Conservation (phyloP, 1,140 invertebrate genomes). For the Bombus waltoni region DNA sequence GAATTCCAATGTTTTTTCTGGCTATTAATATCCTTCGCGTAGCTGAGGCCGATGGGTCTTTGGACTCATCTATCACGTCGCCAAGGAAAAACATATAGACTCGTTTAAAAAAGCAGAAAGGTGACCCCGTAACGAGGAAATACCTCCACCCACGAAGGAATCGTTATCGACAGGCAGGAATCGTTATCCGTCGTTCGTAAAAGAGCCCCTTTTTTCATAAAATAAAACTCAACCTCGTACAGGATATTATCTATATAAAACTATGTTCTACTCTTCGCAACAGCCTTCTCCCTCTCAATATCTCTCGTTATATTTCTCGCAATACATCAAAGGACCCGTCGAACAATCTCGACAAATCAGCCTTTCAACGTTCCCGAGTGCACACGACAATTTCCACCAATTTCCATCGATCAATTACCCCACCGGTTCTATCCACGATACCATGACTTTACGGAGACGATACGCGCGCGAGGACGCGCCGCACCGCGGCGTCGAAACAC, state of each 20-base stretch:
- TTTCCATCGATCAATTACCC: conserved; percentile 1
- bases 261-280: too few species aligned
- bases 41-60: not conserved
- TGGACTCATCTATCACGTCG: conserved; percentile 9
- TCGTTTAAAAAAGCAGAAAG: not conserved
- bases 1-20: not conserved
- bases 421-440: not conserved
- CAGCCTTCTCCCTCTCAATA: not conserved
- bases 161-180: not conserved
- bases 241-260: not conserved
- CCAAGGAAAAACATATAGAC: not conserved
- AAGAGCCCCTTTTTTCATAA: not conserved
- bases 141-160: not conserved
- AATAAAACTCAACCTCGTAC: not conserved
- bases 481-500: not conserved
- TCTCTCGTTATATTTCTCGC: not conserved
- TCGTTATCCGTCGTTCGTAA: too few species aligned
- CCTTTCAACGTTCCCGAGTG: not conserved
- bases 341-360: not conserved
- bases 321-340: not conserved
- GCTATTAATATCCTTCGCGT: conserved; percentile 20
- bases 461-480: not conserved
- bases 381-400: not conserved
- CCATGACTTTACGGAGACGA: not conserved
- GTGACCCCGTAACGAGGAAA: not conserved